Evolutionary conservation across 1,140 invertebrate species (phyloP).

Genomic region (Rhizoglyphus robini): DNA sequence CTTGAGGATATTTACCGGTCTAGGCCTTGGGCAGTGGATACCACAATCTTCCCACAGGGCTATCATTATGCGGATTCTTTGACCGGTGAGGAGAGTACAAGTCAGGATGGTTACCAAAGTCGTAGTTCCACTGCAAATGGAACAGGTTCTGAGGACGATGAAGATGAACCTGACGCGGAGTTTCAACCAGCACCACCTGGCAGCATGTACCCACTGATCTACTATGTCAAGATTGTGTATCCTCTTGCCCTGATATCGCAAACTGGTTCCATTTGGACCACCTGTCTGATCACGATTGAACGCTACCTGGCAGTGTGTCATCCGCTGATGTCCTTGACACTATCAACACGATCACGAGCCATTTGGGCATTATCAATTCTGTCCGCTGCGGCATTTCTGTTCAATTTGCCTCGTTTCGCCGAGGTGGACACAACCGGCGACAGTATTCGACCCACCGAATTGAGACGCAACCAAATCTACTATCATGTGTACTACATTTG

Average conservation of each 20-base stretch:
- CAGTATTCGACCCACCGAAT: constrained; percentile 44
- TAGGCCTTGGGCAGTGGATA: no score
- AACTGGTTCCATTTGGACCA: constrained; percentile 85
- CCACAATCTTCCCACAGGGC: no score
- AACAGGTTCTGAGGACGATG: not conserved
- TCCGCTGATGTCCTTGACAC: constrained; percentile 65
- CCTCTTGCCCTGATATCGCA: constrained; percentile 71
- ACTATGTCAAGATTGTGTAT: constrained; percentile 45
- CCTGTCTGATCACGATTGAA: constrained; percentile 85
- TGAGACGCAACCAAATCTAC: constrained; percentile 58
- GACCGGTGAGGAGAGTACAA: not conserved
- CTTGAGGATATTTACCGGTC: no score
- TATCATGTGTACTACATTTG: constrained; percentile 76
- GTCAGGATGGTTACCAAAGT: not conserved
- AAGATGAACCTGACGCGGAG: not conserved
- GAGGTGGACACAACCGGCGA: constrained; percentile 32
- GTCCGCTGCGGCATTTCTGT: constrained; percentile 61
- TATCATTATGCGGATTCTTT: not conserved
- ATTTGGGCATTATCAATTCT: constrained; percentile 69
- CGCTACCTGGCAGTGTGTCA: constrained; percentile 92
- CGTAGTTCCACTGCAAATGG: not conserved
- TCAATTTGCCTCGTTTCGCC: constrained; percentile 62
- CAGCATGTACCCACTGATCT: constrained; percentile 3
- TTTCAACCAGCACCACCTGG: not conserved
- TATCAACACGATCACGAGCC: constrained; percentile 80